Percentiles rank a stretch among this genome's conserved stretches.
phyloP scores from a whole-genome alignment of 2,888 invertebrate species.

The Drosophila mimetica region DNA sequence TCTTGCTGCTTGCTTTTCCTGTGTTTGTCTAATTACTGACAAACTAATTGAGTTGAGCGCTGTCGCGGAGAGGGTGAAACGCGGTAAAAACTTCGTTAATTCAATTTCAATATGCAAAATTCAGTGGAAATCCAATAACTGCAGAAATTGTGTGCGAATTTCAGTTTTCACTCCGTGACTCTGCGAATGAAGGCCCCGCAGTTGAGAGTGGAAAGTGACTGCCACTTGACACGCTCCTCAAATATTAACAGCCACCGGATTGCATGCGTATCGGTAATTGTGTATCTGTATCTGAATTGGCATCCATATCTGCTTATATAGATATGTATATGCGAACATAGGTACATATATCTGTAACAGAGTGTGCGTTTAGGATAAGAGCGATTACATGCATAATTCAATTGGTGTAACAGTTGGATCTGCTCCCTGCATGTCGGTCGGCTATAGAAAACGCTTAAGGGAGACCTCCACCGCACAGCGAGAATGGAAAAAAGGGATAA shows the following conservation, averaged over 20 bases:
- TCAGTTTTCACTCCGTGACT: conserved; percentile 27
- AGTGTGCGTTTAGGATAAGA: conserved; percentile 52
- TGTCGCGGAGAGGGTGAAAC: neutral
- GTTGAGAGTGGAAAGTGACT: conserved; percentile 24
- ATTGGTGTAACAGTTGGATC: conserved; percentile 65
- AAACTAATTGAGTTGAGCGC: conserved; percentile 60
- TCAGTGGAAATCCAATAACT: conserved; percentile 34
- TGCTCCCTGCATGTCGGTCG: conserved; percentile 8
- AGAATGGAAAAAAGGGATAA: conserved; percentile 47
- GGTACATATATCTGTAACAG: neutral
- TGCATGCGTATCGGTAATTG: conserved; percentile 9
- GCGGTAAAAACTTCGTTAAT: conserved; percentile 44
- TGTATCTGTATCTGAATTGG: conserved; percentile 19
- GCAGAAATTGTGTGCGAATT: conserved; percentile 32
- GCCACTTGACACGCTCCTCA: conserved; percentile 50
- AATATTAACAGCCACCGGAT: conserved; percentile 37
- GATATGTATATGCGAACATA: conserved; percentile 3
- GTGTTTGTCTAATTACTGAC: conserved; percentile 65
- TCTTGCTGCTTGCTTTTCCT: conserved; percentile 25
- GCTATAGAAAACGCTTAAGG: conserved; percentile 25
- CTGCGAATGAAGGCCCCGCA: conserved; percentile 13
- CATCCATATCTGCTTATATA: conserved; percentile 11
- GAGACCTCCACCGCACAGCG: conserved; percentile 1
- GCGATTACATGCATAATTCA: conserved; percentile 76
- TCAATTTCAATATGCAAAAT: conserved; percentile 58